Percentiles rank a stretch among this genome's conserved stretches.
phyloP scores from a whole-genome alignment of 2,888 invertebrate genomes.

The Eupithecia vulgata region DNA sequence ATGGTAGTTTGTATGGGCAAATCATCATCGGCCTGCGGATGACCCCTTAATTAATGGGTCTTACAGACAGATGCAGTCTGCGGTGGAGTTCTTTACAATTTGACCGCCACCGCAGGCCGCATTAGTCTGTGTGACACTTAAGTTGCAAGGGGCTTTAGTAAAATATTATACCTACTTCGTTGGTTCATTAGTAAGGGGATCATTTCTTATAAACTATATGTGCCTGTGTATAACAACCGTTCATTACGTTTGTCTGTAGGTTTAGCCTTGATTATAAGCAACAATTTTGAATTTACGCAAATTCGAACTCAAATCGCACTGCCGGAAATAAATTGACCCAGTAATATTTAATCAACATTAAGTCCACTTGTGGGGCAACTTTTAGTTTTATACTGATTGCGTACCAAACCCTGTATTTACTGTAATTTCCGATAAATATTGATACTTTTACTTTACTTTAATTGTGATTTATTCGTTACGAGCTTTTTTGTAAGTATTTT shows the following conservation, averaged over 20 bases:
- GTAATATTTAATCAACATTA: conserved; percentile 61
- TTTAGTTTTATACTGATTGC: conserved; percentile 51
- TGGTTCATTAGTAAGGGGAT: too few species aligned
- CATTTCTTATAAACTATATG: too few species aligned
- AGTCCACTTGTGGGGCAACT: conserved; percentile 54
- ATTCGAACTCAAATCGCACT: conserved; percentile 40
- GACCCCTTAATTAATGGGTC: too few species aligned
- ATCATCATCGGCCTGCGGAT: too few species aligned
- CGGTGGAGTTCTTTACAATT: too few species aligned
- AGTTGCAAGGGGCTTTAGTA: too few species aligned
- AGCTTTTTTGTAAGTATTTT: conserved; percentile 19
- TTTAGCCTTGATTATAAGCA: not conserved
- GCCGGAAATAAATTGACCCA: conserved; percentile 68
- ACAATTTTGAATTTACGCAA: not conserved
- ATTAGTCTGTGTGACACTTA: too few species aligned
- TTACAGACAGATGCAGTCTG: too few species aligned
- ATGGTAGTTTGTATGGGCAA: too few species aligned
- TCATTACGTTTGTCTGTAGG: not conserved
- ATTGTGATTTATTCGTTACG: conserved; percentile 36
- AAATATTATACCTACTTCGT: too few species aligned
- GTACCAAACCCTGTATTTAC: conserved; percentile 37
- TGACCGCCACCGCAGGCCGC: too few species aligned
- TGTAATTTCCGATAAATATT: conserved; percentile 36
- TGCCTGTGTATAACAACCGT: too few species aligned
- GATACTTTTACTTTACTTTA: conserved; percentile 36